Conservation (phyloP, 2,888 invertebrate species). For the Spilosoma lubricipeda region DNA sequence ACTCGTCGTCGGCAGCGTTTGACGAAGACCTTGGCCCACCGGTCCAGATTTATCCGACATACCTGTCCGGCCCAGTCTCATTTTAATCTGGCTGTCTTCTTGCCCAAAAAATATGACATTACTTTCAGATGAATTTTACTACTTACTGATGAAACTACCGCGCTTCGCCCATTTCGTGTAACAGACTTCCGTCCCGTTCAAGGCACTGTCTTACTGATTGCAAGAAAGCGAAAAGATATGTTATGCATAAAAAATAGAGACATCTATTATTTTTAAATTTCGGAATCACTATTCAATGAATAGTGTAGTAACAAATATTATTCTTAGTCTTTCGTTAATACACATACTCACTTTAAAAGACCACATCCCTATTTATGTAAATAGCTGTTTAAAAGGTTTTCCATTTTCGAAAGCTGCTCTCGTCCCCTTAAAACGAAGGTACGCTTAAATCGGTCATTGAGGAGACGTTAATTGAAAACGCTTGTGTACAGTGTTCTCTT, state of each 20-base stretch:
- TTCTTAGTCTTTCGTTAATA: neutral
- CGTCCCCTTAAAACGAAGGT: constrained; percentile 30
- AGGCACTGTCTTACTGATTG: no score
- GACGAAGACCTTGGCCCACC: no score
- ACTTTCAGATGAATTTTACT: no score
- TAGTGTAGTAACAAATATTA: neutral
- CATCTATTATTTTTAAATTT: neutral
- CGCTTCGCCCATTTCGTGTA: no score
- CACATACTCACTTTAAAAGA: neutral
- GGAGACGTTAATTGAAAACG: constrained; percentile 44
- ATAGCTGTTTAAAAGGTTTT: constrained; percentile 11
- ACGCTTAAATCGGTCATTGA: constrained; percentile 37
- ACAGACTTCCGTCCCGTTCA: no score
- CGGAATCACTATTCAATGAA: neutral
- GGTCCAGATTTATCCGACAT: no score
- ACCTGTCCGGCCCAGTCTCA: no score
- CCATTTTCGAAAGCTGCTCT: constrained; percentile 17
- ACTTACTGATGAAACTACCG: no score
- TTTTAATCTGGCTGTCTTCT: no score
- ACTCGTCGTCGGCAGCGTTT: no score
- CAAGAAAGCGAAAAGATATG: neutral
- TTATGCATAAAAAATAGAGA: neutral
- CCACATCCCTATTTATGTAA: constrained; percentile 3
- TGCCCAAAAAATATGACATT: no score
- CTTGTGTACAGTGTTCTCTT: constrained; percentile 14